Percentiles rank a stretch among this genome's conserved stretches.
Conservation (phyloP, 2,888 invertebrate species). For the Serripes groenlandicus region DNA sequence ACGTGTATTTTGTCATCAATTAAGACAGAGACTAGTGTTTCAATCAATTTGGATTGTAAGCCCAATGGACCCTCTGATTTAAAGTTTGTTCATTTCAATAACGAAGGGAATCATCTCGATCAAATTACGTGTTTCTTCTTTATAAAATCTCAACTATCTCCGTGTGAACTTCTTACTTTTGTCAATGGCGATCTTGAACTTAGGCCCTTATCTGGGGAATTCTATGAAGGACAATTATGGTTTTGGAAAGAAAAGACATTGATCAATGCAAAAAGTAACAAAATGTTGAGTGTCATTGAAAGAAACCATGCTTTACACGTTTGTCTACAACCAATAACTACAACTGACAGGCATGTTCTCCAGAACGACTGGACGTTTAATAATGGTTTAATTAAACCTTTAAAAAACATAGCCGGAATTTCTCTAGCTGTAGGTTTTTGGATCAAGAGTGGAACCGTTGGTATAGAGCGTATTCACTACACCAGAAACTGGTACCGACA, state of each 20-base stretch:
- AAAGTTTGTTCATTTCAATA: background rate
- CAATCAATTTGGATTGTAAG: background rate
- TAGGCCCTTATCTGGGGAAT: background rate
- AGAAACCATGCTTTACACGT: background rate
- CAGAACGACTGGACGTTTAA: background rate
- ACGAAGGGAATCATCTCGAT: background rate
- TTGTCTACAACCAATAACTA: background rate
- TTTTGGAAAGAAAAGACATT: background rate
- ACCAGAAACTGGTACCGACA: background rate
- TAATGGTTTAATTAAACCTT: background rate
- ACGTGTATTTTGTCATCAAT: background rate
- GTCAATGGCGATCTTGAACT: background rate
- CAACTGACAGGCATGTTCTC: background rate
- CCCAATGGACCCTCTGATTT: background rate
- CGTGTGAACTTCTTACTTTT: conserved; percentile 8
- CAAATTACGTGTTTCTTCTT: conserved; percentile 6
- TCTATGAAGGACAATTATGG: conserved; percentile 2
- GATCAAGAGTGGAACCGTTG: background rate
- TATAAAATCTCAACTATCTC: background rate
- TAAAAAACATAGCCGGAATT: background rate
- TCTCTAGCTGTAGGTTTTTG: background rate
- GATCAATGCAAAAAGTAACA: background rate
- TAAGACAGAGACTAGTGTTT: background rate
- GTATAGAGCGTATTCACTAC: background rate
- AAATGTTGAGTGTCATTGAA: background rate